Conservation (phyloP, 2,888 invertebrate genomes). For the Acronicta alni region DNA sequence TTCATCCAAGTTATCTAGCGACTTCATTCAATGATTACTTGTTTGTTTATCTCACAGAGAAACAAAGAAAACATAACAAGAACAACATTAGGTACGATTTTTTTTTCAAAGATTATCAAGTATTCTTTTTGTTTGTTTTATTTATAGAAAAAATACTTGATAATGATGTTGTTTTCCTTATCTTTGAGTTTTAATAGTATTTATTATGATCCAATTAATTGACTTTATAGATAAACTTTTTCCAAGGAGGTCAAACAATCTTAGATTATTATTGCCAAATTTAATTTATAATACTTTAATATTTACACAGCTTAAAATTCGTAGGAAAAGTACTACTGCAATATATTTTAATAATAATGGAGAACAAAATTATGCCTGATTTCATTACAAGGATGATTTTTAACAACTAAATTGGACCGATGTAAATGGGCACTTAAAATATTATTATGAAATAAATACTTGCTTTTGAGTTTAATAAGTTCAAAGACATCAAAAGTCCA, state of each 20-base stretch:
- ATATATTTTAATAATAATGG: no score
- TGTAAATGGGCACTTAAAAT: neutral
- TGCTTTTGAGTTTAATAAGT: neutral
- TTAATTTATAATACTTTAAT: neutral
- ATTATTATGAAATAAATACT: neutral
- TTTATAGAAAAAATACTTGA: neutral
- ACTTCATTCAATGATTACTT: no score
- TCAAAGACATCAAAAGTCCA: neutral
- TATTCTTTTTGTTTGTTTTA: neutral
- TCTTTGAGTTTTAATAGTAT: slow-evolving; percentile 8
- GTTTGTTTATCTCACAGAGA: no score
- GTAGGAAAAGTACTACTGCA: neutral
- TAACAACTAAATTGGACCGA: no score
- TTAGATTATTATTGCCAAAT: neutral
- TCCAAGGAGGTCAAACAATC: slow-evolving; percentile 2
- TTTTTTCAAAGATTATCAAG: no score
- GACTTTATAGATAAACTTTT: slow-evolving; percentile 14
- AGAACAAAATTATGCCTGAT: no score
- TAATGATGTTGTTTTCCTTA: slow-evolving; percentile 19
- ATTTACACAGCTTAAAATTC: neutral
- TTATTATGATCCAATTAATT: slow-evolving; percentile 53
- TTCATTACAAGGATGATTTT: no score
- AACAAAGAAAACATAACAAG: no score
- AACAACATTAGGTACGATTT: no score
- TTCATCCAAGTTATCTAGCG: no score